Evolutionary conservation across 2,113 vertebrate species (phyloP).

Genomic region (Ranitomeya imitator): DNA sequence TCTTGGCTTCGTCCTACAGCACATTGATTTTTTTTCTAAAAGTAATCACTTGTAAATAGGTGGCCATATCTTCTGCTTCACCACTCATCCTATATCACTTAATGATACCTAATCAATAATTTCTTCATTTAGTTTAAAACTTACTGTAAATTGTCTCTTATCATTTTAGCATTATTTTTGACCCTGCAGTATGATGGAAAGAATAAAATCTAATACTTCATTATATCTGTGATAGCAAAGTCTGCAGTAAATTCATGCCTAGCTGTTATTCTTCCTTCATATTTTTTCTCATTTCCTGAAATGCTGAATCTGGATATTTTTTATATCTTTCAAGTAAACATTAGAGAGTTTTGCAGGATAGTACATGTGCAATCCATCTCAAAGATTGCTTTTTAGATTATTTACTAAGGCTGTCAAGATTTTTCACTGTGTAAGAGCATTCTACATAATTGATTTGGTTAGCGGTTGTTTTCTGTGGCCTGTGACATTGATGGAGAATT

Average conservation of each 20-base stretch:
- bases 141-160: not conserved
- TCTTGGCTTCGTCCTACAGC: not conserved
- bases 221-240: not conserved
- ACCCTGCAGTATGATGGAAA: not conserved
- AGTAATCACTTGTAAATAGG: slow-evolving; percentile 40
- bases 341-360: slow-evolving; percentile 45
- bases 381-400: slow-evolving; percentile 57
- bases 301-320: slow-evolving; percentile 44
- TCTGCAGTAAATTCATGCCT: not conserved
- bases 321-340: slow-evolving; percentile 50
- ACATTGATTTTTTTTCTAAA: slow-evolving; percentile 36
- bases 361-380: slow-evolving; percentile 54
- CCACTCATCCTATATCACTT: not conserved
- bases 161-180: not conserved
- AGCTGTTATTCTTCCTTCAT: not conserved
- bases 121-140: not conserved
- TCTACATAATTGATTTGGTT: slow-evolving; percentile 60
- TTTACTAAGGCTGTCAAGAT: slow-evolving; percentile 58
- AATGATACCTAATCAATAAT: not conserved
- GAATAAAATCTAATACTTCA: not conserved
- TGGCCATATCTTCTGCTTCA: not conserved
- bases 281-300: slow-evolving; percentile 50
- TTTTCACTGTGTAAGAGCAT: slow-evolving; percentile 58
- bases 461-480: slow-evolving; percentile 51
- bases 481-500: slow-evolving; percentile 55